Percentiles rank a stretch among this genome's conserved stretches.
These are phyloP conservation scores for Mormyrops boulengeri DNA, from an alignment of 2,797 vertebrate genomes.

Conservation along the genomic window DNA sequence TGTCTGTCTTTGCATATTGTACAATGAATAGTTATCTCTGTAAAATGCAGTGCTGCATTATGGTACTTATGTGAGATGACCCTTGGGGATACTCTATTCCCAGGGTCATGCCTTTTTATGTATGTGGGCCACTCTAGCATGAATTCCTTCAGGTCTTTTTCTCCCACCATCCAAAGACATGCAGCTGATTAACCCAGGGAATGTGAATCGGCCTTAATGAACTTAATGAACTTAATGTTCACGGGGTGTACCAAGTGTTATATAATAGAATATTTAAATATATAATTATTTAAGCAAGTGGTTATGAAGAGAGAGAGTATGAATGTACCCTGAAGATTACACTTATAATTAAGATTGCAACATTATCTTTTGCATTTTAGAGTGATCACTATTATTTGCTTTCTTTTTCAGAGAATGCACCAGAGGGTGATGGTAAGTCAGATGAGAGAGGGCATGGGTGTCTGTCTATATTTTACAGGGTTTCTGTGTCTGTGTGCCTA, in stretches of 20 bases:
- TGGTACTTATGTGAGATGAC: neutral
- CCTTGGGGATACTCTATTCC: neutral
- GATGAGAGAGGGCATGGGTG: neutral
- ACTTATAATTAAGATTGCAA: neutral
- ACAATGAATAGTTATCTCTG: neutral
- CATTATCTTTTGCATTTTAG: neutral
- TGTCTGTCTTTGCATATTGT: neutral
- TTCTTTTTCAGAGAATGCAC: constrained; percentile 9
- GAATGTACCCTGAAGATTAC: neutral
- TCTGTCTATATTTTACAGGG: neutral
- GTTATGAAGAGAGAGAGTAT: neutral
- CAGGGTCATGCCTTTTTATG: neutral
- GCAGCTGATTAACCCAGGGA: neutral
- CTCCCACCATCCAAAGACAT: neutral
- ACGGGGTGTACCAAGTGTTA: neutral
- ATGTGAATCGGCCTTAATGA: neutral
- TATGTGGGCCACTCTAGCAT: neutral
- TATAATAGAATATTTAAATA: neutral
- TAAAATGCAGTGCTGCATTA: neutral
- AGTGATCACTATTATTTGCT: neutral
- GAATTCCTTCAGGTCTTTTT: neutral
- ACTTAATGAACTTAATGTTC: neutral
- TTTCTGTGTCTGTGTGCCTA: neutral
- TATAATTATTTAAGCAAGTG: neutral
- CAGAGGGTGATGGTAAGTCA: neutral